Evolutionary conservation across 2,888 invertebrate genomes (phyloP).

Genomic region (Nymphalis urticae): DNA sequence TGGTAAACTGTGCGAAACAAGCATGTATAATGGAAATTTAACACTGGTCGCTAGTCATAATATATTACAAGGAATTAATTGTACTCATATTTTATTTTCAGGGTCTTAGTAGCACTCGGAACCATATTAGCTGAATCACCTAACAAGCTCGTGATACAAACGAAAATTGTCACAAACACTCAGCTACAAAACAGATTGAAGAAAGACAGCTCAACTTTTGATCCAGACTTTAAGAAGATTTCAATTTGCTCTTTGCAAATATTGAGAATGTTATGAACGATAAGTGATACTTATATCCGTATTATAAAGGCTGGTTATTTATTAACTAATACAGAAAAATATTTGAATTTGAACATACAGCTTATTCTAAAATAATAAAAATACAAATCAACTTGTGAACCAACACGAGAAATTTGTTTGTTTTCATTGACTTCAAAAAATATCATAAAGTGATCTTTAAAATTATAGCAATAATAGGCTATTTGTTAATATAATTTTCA

Average conservation of each 20-base stretch:
- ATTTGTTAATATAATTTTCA: neutral
- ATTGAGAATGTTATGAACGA: conserved; percentile 63
- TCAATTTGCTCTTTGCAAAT: conserved; percentile 72
- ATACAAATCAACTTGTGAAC: neutral
- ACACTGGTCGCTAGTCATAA: too few relatives aligned
- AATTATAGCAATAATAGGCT: conserved; percentile 4
- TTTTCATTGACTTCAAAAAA: neutral
- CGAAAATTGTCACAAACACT: conserved; percentile 63
- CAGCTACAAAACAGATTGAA: conserved; percentile 67
- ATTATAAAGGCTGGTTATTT: conserved; percentile 32
- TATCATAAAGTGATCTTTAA: conserved; percentile 5
- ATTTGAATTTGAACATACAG: neutral
- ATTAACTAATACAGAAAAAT: conserved; percentile 8
- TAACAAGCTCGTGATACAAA: conserved; percentile 65
- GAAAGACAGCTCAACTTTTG: conserved; percentile 56
- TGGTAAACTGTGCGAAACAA: too few relatives aligned
- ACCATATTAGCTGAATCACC: conserved; percentile 83
- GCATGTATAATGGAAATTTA: too few relatives aligned
- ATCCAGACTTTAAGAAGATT: conserved; percentile 64
- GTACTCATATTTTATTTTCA: conserved; percentile 46
- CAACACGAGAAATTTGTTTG: neutral
- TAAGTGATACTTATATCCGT: conserved; percentile 10
- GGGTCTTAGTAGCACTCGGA: conserved; percentile 89
- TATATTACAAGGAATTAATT: neutral
- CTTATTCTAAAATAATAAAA: neutral